These are phyloP conservation scores for Brevimyrus niger DNA, from an alignment of 2,113 vertebrate species.

Conservation along the genomic window DNA sequence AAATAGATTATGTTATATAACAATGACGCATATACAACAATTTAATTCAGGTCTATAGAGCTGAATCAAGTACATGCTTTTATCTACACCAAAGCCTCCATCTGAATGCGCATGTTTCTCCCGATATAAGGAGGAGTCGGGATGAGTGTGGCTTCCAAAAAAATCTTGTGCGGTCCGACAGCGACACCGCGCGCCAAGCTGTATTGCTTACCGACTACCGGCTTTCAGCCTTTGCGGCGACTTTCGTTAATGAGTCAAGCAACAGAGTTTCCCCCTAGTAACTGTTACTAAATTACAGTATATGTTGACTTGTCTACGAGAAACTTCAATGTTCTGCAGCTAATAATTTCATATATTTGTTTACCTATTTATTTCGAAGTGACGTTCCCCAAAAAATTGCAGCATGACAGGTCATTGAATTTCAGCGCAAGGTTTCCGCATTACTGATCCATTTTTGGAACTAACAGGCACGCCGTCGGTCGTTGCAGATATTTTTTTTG, in stretches of 20 bases:
- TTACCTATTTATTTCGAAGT: not conserved
- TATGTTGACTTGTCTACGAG: not conserved
- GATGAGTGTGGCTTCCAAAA: not conserved
- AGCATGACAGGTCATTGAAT: not conserved
- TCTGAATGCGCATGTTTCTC: not conserved
- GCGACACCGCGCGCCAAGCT: not conserved
- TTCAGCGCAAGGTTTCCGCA: not conserved
- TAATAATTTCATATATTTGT: not conserved
- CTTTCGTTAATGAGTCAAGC: not conserved
- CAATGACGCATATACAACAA: not conserved
- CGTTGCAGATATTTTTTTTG: not conserved
- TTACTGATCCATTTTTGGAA: not conserved
- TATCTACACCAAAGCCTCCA: not conserved
- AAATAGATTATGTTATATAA: not conserved
- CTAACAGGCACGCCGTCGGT: not conserved
- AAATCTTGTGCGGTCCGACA: not conserved
- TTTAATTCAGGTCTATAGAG: constrained; percentile 48
- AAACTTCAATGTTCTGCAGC: not conserved
- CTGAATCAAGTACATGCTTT: not conserved
- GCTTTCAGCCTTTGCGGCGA: not conserved
- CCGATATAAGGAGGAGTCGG: not conserved
- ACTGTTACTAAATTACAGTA: not conserved
- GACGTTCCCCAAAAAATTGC: not conserved
- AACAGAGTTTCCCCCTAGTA: not conserved
- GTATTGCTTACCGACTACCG: not conserved